A percentile compares a stretch with the other conserved stretches of the same genome.
Conservation (phyloP, 2,113 vertebrate genomes). For the Peromyscus maniculatus region DNA sequence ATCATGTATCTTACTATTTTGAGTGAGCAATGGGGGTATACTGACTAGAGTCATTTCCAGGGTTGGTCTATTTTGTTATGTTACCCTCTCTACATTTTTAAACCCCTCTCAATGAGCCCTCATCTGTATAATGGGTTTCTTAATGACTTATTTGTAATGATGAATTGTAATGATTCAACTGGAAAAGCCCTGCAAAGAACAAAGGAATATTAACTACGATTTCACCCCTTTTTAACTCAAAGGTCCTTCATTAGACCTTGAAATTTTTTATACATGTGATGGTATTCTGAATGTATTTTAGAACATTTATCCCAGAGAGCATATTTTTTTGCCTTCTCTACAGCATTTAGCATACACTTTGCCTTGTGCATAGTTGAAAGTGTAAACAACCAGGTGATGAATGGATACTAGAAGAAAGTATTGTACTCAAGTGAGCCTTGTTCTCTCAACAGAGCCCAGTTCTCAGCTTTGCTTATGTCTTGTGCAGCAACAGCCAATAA, state of each 20-base stretch:
- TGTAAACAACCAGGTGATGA: neutral
- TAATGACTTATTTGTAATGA: neutral
- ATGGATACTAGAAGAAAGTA: neutral
- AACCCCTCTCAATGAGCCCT: neutral
- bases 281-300: neutral
- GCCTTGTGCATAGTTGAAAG: neutral
- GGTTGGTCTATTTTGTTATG: neutral
- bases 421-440: neutral
- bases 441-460: neutral
- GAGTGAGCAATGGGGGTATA: fast-evolving
- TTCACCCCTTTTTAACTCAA: neutral
- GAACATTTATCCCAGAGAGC: neutral
- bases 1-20: neutral
- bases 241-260: neutral
- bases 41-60: neutral
- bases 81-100: neutral
- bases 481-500: neutral
- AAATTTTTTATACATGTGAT: neutral
- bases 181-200: neutral
- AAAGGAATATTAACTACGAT: neutral
- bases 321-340: neutral
- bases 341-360: neutral
- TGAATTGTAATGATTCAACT: neutral
- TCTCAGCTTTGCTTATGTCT: neutral
- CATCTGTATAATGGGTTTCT: neutral